phyloP scores from a whole-genome alignment of 2,797 vertebrate species.

The Eulemur rubriventer region DNA sequence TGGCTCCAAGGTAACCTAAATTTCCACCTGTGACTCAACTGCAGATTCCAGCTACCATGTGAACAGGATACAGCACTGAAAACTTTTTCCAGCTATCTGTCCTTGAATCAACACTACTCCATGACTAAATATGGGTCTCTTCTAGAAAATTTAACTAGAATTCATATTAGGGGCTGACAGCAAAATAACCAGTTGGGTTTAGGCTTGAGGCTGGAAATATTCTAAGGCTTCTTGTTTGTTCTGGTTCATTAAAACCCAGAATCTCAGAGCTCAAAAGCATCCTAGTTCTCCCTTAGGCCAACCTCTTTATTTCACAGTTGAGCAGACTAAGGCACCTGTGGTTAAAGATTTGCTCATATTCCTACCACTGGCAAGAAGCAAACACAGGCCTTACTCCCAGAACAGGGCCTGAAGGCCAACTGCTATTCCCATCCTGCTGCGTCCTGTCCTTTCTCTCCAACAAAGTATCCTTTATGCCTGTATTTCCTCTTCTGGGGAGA shows the following conservation, averaged over 20 bases:
- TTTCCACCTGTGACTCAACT: background rate
- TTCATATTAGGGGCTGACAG: background rate
- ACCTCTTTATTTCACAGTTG: background rate
- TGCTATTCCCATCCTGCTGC: background rate
- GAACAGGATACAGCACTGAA: background rate
- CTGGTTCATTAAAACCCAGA: constrained; percentile 16
- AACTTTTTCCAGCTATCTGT: background rate
- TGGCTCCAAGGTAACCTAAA: background rate
- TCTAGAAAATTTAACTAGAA: background rate
- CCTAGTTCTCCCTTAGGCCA: background rate
- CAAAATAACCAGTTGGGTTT: background rate
- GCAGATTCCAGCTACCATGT: background rate
- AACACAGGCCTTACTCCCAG: background rate
- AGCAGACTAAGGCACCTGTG: background rate
- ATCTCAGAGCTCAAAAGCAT: background rate
- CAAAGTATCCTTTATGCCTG: too few relatives aligned
- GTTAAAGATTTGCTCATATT: background rate
- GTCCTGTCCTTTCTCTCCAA: background rate
- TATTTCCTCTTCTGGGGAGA: background rate
- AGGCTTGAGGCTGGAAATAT: background rate
- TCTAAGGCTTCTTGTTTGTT: background rate
- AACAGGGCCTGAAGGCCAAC: background rate
- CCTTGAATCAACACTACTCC: background rate
- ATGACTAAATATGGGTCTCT: background rate
- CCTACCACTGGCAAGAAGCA: background rate